Evolutionary conservation across 1,140 invertebrate genomes (phyloP).

Genomic region (Drosophila miranda): DNA sequence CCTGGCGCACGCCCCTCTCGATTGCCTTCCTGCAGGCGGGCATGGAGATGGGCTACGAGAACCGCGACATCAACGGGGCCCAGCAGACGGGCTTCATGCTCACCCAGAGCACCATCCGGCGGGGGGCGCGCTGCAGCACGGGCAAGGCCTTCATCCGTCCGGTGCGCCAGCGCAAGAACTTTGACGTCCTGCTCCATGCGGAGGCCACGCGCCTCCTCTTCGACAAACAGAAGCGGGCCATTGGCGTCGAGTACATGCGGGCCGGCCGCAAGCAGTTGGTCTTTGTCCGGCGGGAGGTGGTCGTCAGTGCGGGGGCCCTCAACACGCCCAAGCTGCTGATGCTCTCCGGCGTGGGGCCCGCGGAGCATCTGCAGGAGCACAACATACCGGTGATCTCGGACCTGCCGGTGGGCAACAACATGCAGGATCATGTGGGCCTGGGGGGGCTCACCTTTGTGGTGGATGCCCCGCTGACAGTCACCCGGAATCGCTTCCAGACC

Average conservation of each 20-base stretch:
- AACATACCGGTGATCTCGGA: conserved; percentile 89
- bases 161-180: conserved; percentile 89
- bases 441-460: conserved; percentile 92
- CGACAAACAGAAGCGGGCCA: conserved; percentile 87
- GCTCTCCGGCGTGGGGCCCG: conserved; percentile 93
- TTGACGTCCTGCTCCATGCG: conserved; percentile 91
- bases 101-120: conserved; percentile 91
- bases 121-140: conserved; percentile 94
- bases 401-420: conserved; percentile 90
- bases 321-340: conserved; percentile 93
- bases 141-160: conserved; percentile 94
- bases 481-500: conserved; percentile 89
- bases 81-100: conserved; percentile 93
- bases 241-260: conserved; percentile 89
- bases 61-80: conserved; percentile 91
- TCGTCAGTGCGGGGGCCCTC: conserved; percentile 91
- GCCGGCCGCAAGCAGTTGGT: conserved; percentile 86
- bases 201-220: conserved; percentile 89
- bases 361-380: conserved; percentile 89
- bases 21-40: conserved; percentile 92
- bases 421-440: conserved; percentile 89
- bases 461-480: conserved; percentile 91
- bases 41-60: conserved; percentile 90
- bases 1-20: conserved; percentile 90
- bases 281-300: conserved; percentile 88